Conservation (phyloP, 2,113 vertebrate species). For the Channa maculata region DNA sequence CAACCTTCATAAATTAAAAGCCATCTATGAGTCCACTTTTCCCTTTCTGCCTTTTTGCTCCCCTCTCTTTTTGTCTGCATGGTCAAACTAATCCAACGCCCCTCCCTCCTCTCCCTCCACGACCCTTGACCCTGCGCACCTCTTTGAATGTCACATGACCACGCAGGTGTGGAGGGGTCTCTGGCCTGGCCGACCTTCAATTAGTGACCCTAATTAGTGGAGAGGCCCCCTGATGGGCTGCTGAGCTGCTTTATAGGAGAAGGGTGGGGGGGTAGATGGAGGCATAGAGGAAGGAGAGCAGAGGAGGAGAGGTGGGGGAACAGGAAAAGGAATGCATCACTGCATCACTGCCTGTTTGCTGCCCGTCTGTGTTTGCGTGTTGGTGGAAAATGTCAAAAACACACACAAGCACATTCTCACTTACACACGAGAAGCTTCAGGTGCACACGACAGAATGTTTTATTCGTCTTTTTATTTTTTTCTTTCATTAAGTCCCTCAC, state of each 20-base stretch:
- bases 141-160: constrained; percentile 85
- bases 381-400: background rate
- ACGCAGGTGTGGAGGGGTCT: constrained; percentile 86
- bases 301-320: constrained; percentile 33
- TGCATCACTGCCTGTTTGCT: too few species aligned
- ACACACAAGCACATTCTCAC: constrained; percentile 57
- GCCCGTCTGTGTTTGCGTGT: too few species aligned
- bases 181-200: constrained; percentile 79
- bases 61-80: constrained; percentile 28
- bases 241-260: constrained; percentile 76
- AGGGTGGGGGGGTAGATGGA: constrained; percentile 11
- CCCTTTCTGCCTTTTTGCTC: constrained; percentile 12
- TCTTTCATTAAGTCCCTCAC: background rate
- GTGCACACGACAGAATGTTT: background rate
- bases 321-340: constrained; percentile 13
- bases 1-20: background rate
- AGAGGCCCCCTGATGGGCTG: constrained; percentile 80
- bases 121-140: constrained; percentile 82
- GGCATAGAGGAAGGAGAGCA: constrained; percentile 30
- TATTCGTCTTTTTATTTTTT: too few species aligned
- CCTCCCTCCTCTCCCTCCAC: constrained; percentile 10
- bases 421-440: constrained; percentile 4
- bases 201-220: constrained; percentile 86
- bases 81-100: constrained; percentile 62
- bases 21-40: background rate